These are phyloP conservation scores for Brachionichthys hirsutus DNA, from an alignment of 2,113 vertebrate genomes.

Conservation along the genomic window DNA sequence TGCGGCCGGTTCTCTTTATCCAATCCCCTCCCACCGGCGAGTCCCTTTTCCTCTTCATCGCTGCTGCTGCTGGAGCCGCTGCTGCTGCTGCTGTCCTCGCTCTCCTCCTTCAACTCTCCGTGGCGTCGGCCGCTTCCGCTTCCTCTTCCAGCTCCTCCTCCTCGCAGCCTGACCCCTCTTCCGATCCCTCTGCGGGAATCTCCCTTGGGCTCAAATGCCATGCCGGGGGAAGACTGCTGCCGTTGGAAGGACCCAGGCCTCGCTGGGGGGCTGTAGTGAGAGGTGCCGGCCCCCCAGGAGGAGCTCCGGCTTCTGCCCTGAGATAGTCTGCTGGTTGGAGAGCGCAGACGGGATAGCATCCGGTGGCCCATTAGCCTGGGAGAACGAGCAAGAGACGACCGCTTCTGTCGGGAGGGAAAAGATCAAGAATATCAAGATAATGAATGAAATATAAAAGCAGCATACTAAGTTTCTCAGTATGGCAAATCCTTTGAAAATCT, in stretches of 20 bases:
- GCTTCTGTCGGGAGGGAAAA: conserved; percentile 51
- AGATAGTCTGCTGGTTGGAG: conserved; percentile 79
- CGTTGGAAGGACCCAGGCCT: conserved; percentile 21
- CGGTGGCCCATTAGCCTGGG: conserved; percentile 62
- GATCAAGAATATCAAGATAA: background rate
- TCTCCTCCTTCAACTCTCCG: conserved; percentile 53
- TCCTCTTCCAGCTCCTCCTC: conserved; percentile 66
- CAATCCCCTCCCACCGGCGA: conserved; percentile 52
- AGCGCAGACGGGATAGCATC: conserved; percentile 69
- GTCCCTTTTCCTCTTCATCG: conserved; percentile 44
- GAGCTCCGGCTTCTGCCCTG: conserved; percentile 51
- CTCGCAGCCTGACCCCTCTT: conserved; percentile 72
- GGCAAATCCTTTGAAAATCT: too few relatives aligned
- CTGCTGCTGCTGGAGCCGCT: conserved; percentile 50
- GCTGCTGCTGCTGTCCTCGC: conserved; percentile 66
- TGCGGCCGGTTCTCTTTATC: conserved; percentile 77
- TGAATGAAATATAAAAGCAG: too few relatives aligned
- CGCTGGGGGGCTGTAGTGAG: conserved; percentile 25
- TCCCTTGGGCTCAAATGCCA: conserved; percentile 45
- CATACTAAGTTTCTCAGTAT: too few relatives aligned
- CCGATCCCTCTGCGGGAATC: conserved; percentile 64
- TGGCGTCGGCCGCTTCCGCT: conserved; percentile 44
- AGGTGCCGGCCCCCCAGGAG: conserved; percentile 40
- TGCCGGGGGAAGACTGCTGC: conserved; percentile 38
- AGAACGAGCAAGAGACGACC: conserved; percentile 53